Conservation (phyloP, 2,113 vertebrate species). For the Steatornis caripensis region DNA sequence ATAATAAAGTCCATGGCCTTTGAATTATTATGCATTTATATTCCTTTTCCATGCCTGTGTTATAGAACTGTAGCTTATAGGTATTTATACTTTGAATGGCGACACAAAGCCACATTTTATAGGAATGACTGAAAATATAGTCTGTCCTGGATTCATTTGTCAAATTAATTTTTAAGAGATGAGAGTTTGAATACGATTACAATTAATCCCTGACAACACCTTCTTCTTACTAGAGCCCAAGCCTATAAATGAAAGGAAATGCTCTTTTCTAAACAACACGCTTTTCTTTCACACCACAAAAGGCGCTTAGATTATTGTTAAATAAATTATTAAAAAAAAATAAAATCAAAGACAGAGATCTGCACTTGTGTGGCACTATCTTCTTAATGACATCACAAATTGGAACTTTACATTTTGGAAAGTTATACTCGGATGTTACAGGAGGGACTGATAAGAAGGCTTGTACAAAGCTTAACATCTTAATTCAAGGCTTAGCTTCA, state of each 20-base stretch:
- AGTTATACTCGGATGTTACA: neutral
- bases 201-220: neutral
- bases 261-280: neutral
- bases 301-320: neutral
- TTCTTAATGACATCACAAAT: neutral
- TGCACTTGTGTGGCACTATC: neutral
- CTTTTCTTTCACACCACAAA: neutral
- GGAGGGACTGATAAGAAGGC: neutral
- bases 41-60: neutral
- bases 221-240: neutral
- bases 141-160: neutral
- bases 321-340: neutral
- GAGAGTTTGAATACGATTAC: neutral
- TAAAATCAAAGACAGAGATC: neutral
- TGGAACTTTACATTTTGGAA: neutral
- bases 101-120: neutral
- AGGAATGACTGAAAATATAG: neutral
- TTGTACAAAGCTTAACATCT: constrained; percentile 17
- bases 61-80: neutral
- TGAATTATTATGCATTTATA: neutral
- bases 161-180: neutral
- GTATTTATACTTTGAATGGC: neutral
- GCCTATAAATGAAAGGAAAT: neutral
- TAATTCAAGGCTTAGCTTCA: constrained; percentile 12
- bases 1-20: neutral